Base-by-base conservation (phyloP, 2,113 vertebrate genomes). In the Barbus barbus region DNA sequence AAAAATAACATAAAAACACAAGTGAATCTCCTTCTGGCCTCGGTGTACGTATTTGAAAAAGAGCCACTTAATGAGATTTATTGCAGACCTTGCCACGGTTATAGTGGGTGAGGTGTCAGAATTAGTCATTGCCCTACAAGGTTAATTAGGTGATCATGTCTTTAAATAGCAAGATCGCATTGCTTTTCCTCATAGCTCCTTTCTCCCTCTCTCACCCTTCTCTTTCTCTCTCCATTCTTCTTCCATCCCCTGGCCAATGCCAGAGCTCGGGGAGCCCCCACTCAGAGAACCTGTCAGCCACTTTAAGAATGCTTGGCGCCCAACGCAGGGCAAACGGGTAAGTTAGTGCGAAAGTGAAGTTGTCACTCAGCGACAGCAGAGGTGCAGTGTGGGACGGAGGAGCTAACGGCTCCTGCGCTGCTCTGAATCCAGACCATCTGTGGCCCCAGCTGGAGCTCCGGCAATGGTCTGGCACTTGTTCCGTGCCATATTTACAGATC, bases 401-500 rank as follows among this genome's bases (percentile, higher is more conserved):
- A 93, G 93, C 93, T 91, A 94, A 92, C 92, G 89, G 88, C 94
- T 96, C 95, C 94, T 92, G 91, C 91, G 94, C 94, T 92, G 94
- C 94, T 95, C 94, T 96, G 95, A 95, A 97, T 97, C 96, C 95
- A 94, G 96, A 98, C 98, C 98, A 99, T 99, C 98, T 99, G 98
- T 96, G 97, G 95, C 96, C 97, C 98, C 98, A 99, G 98, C 98
- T 99, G 98, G 98, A 97, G 97, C 92, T 95, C 96, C 96, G 95
- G 96, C 96, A 94, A 97, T 98, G 97, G 97, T 98, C 97, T 99
- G 98, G 97, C 97, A 98, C 97, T 98, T 98, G 97, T 97, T 97
- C 97, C 96, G 96, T 96, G 96, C 97, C 98, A 98, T 99, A 99
- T 99, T 99, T 99, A 99, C 98, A 98, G 97, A 99, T 99, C 98